Evolutionary conservation across 2,797 vertebrate species (phyloP).

Genomic region (Tragelaphus oryx): DNA sequence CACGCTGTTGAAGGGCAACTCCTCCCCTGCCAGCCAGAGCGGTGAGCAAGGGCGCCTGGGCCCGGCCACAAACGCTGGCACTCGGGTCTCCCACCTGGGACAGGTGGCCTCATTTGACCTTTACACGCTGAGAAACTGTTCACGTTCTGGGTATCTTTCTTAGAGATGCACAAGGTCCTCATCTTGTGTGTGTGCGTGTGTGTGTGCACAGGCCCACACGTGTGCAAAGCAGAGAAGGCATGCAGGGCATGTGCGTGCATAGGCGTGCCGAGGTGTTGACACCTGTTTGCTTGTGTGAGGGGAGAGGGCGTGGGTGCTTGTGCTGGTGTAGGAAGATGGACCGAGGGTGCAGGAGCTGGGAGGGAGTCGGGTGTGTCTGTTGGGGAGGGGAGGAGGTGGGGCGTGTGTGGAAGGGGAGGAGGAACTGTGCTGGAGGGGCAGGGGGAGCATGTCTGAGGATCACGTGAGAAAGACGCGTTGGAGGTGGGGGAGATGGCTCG

Average conservation of each 20-base stretch:
- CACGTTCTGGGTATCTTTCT: not conserved
- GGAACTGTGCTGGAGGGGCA: not conserved
- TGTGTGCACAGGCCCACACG: not conserved
- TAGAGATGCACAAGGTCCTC: not conserved
- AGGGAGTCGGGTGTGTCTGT: not conserved
- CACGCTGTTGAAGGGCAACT: no score
- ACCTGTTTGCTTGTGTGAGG: not conserved
- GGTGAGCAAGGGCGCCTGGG: not conserved
- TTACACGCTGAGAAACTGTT: not conserved
- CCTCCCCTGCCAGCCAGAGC: slow-evolving; percentile 41
- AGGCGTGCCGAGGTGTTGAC: not conserved
- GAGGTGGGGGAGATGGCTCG: not conserved
- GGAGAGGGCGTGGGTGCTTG: not conserved
- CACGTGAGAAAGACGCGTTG: not conserved
- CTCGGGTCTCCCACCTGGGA: not conserved
- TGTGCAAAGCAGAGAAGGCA: not conserved
- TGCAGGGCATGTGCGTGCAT: not conserved
- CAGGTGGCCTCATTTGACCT: slow-evolving; percentile 8
- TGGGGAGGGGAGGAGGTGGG: not conserved
- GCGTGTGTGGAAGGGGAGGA: not conserved
- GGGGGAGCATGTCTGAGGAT: not conserved
- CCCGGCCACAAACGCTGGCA: rapidly evolving
- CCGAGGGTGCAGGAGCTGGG: not conserved
- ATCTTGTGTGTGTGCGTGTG: rapidly evolving
- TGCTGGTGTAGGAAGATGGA: not conserved